A percentile compares a stretch with the other conserved stretches of the same genome.
Evolutionary conservation across 30 jellyfish, hydroid and myxozoan genomes (phyloP).

Genomic region (Clytia hemisphaerica): DNA sequence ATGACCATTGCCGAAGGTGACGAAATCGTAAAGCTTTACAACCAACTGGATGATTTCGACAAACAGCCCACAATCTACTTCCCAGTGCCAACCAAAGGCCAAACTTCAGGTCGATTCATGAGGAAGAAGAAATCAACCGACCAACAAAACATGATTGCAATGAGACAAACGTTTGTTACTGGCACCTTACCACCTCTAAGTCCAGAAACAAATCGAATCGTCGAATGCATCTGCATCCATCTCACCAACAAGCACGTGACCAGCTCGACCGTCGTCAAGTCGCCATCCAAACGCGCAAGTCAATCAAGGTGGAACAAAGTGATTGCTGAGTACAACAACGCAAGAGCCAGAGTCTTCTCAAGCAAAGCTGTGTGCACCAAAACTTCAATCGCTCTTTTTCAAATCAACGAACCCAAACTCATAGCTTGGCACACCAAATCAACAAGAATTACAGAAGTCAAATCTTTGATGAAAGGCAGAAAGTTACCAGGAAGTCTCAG

Average conservation of each 20-base stretch:
- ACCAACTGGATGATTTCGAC: slow-evolving; percentile 28
- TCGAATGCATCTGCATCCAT: slow-evolving; percentile 15
- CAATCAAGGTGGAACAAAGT: too few relatives aligned
- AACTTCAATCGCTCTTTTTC: too few relatives aligned
- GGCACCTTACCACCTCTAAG: slow-evolving; percentile 18
- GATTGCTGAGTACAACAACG: too few relatives aligned
- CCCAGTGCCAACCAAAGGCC: slow-evolving; percentile 8
- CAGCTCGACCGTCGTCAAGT: not conserved
- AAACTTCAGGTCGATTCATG: slow-evolving; percentile 5
- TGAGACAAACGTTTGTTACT: slow-evolving; percentile 10
- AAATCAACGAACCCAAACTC: too few relatives aligned
- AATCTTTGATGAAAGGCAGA: too few relatives aligned
- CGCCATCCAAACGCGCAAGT: not conserved
- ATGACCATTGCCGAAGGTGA: slow-evolving; percentile 6
- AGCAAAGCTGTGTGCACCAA: too few relatives aligned
- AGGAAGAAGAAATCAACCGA: slow-evolving; percentile 12
- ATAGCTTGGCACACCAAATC: too few relatives aligned
- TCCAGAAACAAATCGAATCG: slow-evolving; percentile 6
- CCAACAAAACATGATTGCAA: slow-evolving; percentile 1
- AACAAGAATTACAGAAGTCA: too few relatives aligned
- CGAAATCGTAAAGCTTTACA: not conserved
- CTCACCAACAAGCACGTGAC: not conserved
- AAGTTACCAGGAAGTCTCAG: too few relatives aligned
- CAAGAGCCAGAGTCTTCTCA: too few relatives aligned
- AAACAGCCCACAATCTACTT: slow-evolving; percentile 7